Conservation (phyloP, 1,140 invertebrate species). For the Cherax quadricarinatus region DNA sequence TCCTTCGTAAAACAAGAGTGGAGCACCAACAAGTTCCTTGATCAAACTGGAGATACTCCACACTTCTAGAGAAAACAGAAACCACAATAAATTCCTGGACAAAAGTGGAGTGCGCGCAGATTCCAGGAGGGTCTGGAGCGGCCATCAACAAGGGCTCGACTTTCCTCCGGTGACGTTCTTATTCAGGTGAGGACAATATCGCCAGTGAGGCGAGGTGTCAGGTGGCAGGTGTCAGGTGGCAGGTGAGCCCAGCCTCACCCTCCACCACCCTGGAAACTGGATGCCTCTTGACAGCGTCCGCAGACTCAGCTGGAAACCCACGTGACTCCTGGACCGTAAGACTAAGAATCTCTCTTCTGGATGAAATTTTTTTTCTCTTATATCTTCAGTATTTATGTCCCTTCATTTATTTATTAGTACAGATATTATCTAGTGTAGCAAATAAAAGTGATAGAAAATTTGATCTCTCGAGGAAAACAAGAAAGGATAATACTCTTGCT, state of each 20-base stretch:
- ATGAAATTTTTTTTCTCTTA: no score
- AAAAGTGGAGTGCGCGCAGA: not conserved
- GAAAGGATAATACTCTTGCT: no score
- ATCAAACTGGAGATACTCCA: no score
- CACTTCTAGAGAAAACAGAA: no score
- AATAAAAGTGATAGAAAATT: no score
- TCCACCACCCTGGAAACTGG: conserved; percentile 33
- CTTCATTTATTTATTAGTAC: no score
- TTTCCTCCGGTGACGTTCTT: not conserved
- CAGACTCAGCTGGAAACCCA: conserved; percentile 37
- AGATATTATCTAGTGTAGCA: no score
- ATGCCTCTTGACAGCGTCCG: conserved; percentile 23
- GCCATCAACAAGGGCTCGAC: not conserved
- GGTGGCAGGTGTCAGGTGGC: not conserved
- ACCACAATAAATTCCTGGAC: no score
- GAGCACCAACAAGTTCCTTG: no score
- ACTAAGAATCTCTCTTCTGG: not conserved
- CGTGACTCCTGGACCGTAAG: not conserved
- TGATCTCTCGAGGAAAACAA: no score
- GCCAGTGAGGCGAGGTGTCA: not conserved
- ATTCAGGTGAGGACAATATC: conserved; percentile 2
- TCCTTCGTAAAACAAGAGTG: no score
- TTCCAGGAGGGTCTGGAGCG: not conserved
- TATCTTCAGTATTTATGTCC: no score
- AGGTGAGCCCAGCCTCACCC: not conserved